Base-by-base conservation (phyloP, 2,888 invertebrate species). In the Serripes groenlandicus region DNA sequence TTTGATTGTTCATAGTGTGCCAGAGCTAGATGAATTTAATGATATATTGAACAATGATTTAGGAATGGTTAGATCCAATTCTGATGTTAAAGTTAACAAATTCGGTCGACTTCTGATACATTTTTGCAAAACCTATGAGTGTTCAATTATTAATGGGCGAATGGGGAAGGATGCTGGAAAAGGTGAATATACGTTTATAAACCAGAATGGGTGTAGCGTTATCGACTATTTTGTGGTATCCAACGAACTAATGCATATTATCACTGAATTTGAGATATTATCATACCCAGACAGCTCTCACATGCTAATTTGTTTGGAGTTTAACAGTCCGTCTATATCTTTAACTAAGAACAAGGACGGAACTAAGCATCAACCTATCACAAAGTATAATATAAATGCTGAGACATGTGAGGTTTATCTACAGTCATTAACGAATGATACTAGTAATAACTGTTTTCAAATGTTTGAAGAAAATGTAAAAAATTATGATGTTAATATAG, bases 151-250 rank as follows among this genome's bases (percentile, higher is more conserved):
- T n/a, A 66, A 66, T 23, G 66, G 66, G 11, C 11, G 66, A 37
- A 15, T 34, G 9, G 66, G 66, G 4, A 21, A 30, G 7, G 66
- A 66, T 37, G 26, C 34, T 32, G n/a, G 26, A n/a, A 30, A 35
- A 4, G 66, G 66, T 37, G n/a, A 37, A 26, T 66, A 37, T 26
- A 66, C 66, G 21, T 66, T 23, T 37, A 37, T 66, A 4, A 37
- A 23, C 23, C 15, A n/a, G 35, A n/a, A 11, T 26, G 66, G 66
- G 35, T 66, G 66, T 37, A 66, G 66, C 37, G 37, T 66, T 4
- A 66, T 66, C 18, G 66, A 66, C 23, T 66, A 66, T 66, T 66
- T 37, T 34, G 9, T 66, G 21, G 3, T 35, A 26, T 37, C 66
- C 0, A 37, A 66, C 4, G 15, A 21, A 15, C 21, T 66, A 15